A percentile compares a stretch with the other conserved stretches of the same genome.
phyloP scores from a whole-genome alignment of 2,888 invertebrate genomes.

The Limnephilus auricula region DNA sequence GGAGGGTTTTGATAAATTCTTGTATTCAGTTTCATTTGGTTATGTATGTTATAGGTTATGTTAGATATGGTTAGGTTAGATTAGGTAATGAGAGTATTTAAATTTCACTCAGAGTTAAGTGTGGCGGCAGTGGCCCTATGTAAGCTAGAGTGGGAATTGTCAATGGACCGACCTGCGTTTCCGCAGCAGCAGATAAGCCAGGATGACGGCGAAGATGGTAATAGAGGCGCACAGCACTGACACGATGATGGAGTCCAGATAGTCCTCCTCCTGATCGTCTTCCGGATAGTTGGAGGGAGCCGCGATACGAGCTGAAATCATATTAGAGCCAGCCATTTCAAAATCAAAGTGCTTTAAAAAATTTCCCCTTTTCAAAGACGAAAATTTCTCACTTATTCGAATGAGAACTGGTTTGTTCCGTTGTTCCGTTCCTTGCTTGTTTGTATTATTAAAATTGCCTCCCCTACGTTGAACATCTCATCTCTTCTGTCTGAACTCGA shows the following conservation, averaged over 20 bases:
- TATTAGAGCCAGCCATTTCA: no score
- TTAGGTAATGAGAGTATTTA: no score
- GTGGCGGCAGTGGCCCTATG: no score
- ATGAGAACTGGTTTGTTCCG: no score
- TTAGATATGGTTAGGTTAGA: neutral
- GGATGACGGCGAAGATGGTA: conserved; percentile 77
- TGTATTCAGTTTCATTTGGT: neutral
- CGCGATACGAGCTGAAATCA: conserved; percentile 68
- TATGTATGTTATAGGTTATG: neutral
- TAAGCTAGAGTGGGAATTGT: no score
- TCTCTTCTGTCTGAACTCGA: no score
- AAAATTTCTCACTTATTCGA: no score
- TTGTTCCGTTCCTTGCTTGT: no score
- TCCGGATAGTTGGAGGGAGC: conserved; percentile 74
- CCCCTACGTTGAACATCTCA: no score
- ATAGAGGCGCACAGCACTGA: conserved; percentile 78
- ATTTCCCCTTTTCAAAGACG: neutral
- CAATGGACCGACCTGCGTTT: conserved; percentile 72
- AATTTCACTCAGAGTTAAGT: no score
- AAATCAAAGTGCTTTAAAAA: neutral
- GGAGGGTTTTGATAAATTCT: no score
- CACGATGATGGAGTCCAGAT: conserved; percentile 72
- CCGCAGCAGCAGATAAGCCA: conserved; percentile 79
- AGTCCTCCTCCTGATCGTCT: conserved; percentile 53
- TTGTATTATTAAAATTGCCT: no score